Percentiles rank a stretch among this genome's conserved stretches.
Evolutionary conservation across 2,113 vertebrate genomes (phyloP).

Genomic region (human (Homo sapiens)): DNA sequence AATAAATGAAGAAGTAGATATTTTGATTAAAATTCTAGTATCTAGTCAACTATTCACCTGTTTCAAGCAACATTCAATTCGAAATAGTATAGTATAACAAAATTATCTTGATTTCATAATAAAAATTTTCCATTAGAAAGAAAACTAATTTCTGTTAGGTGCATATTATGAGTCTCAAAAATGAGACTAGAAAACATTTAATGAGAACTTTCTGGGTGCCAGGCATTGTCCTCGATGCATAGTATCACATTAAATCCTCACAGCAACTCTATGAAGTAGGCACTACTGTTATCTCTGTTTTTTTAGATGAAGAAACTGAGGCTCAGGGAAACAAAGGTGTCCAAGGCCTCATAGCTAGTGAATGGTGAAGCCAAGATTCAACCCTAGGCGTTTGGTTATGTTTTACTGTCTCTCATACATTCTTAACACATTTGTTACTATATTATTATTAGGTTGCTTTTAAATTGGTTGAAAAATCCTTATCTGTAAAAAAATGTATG

Average conservation of each 20-base stretch:
- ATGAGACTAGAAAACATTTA: slow-evolving; percentile 16
- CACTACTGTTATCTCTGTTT: not conserved
- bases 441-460: not conserved
- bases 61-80: slow-evolving; percentile 18
- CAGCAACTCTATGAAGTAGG: not conserved
- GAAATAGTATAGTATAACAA: not conserved
- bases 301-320: slow-evolving; percentile 24
- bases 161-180: not conserved
- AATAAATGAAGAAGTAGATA: not conserved
- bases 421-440: not conserved
- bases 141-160: slow-evolving; percentile 1
- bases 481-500: not conserved
- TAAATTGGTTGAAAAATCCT: not conserved
- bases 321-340: not conserved
- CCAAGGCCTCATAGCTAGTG: not conserved
- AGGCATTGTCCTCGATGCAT: not conserved
- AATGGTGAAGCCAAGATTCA: not conserved
- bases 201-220: not conserved
- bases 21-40: not conserved
- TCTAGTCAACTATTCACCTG: not conserved
- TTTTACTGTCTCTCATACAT: not conserved
- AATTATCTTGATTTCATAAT: slow-evolving; percentile 14
- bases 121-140: not conserved
- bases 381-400: not conserved
- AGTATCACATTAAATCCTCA: not conserved